Evolutionary conservation across 2,797 vertebrate species (phyloP).

Genomic region (Oreonectes daqikongensis): DNA sequence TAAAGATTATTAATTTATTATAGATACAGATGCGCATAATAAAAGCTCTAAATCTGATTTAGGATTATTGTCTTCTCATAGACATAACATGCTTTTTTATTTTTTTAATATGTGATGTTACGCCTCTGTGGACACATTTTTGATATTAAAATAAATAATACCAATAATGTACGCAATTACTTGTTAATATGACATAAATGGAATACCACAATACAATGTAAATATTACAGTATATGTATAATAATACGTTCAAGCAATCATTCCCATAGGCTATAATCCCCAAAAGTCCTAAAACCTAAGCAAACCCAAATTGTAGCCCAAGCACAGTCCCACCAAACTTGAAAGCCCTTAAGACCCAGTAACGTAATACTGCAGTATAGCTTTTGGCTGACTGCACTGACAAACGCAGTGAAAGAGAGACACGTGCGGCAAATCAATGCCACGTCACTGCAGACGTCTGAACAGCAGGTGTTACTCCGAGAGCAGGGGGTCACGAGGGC

Average conservation of each 20-base stretch:
- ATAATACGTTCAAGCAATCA: background rate
- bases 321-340: background rate
- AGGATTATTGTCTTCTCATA: too few relatives aligned
- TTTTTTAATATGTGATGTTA: too few relatives aligned
- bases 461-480: slow-evolving; percentile 38
- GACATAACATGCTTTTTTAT: too few relatives aligned
- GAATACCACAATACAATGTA: background rate
- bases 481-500: slow-evolving; percentile 5
- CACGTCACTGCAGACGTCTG: slow-evolving; percentile 53
- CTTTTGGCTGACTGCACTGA: background rate
- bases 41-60: too few relatives aligned
- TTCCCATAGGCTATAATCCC: background rate
- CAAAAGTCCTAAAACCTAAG: background rate
- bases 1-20: too few relatives aligned
- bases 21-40: too few relatives aligned
- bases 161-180: too few relatives aligned
- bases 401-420: slow-evolving; percentile 14
- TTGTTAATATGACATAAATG: too few relatives aligned
- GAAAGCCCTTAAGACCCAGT: slow-evolving; percentile 21
- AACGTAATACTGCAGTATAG: background rate
- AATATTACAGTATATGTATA: background rate
- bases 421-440: slow-evolving; percentile 45
- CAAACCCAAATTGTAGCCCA: slow-evolving; percentile 9
- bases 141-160: too few relatives aligned
- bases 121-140: too few relatives aligned